Evolutionary conservation across 2,113 vertebrate genomes (phyloP).

Genomic region (Chaetorhynchus papuensis): DNA sequence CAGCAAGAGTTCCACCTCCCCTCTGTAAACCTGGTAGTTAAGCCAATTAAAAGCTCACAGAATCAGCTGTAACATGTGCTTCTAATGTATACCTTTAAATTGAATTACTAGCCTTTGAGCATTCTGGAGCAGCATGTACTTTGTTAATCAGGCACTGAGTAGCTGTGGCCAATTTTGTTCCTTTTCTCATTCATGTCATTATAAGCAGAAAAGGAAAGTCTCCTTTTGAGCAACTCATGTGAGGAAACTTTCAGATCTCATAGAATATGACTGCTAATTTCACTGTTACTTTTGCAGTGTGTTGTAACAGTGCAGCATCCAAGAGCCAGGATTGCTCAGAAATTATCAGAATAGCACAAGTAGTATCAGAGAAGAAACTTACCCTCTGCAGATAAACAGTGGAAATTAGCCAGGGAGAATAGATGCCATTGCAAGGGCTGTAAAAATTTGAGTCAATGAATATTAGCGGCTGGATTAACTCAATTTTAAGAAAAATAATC

Average conservation of each 20-base stretch:
- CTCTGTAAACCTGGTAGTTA: not conserved
- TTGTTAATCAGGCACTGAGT: slow-evolving; percentile 9
- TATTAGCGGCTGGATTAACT: not conserved
- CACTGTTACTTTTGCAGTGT: not conserved
- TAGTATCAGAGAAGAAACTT: not conserved
- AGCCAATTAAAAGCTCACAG: not conserved
- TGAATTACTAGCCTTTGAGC: not conserved
- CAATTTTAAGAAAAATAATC: not conserved
- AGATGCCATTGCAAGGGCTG: not conserved
- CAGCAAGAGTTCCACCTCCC: slow-evolving; percentile 9
- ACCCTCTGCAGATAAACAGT: not conserved
- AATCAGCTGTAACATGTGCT: not conserved
- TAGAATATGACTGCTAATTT: not conserved
- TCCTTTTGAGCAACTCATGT: not conserved
- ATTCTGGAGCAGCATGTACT: not conserved
- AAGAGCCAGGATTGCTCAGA: not conserved
- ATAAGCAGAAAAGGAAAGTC: not conserved
- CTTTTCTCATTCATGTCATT: not conserved
- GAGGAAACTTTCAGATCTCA: not conserved
- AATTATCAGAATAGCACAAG: not conserved
- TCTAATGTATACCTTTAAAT: not conserved
- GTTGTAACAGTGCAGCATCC: not conserved
- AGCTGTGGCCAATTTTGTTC: not conserved
- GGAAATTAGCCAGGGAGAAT: not conserved
- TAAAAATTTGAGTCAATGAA: not conserved